phyloP scores from a whole-genome alignment of 2,113 vertebrate species.

The Trinectes maculatus region DNA sequence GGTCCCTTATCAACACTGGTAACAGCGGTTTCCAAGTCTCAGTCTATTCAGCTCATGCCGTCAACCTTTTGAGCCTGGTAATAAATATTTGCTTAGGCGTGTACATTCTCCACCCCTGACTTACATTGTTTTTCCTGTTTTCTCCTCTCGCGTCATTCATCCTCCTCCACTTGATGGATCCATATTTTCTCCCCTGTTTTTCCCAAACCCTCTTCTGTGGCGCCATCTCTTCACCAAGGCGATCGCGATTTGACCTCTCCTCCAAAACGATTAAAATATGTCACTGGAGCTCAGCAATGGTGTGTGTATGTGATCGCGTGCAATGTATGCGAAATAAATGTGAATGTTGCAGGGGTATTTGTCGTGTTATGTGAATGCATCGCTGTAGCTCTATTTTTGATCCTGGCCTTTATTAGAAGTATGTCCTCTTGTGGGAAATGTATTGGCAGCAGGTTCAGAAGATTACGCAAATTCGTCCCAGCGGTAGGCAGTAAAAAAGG shows the following conservation, averaged over 20 bases:
- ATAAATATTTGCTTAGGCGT: slow-evolving; percentile 83
- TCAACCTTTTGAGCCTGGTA: slow-evolving; percentile 76
- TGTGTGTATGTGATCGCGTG: slow-evolving; percentile 32
- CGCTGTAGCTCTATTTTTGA: slow-evolving; percentile 53
- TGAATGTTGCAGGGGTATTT: slow-evolving; percentile 31
- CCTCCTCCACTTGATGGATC: slow-evolving; percentile 35
- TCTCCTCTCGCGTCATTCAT: slow-evolving; percentile 36
- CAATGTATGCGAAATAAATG: slow-evolving; percentile 30
- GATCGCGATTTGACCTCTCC: slow-evolving; percentile 72
- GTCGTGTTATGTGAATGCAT: slow-evolving; percentile 37
- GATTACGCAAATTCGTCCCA: slow-evolving; percentile 69
- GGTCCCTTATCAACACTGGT: slow-evolving; percentile 61
- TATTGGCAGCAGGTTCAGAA: slow-evolving; percentile 70
- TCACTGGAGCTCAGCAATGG: slow-evolving; percentile 56
- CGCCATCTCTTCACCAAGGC: slow-evolving; percentile 55
- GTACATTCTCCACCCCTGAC: slow-evolving; percentile 66
- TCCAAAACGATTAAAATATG: slow-evolving; percentile 70
- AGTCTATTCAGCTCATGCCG: slow-evolving; percentile 77
- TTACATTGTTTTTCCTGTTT: slow-evolving; percentile 37
- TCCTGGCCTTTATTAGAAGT: slow-evolving; percentile 63
- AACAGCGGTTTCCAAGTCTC: slow-evolving; percentile 61
- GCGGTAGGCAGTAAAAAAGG: slow-evolving; percentile 59
- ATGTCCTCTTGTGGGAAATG: slow-evolving; percentile 74
- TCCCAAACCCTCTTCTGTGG: slow-evolving; percentile 10
- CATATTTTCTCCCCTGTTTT: slow-evolving; percentile 36